Conservation (phyloP, 2,113 vertebrate genomes). For the Phylloscopus trochilus region DNA sequence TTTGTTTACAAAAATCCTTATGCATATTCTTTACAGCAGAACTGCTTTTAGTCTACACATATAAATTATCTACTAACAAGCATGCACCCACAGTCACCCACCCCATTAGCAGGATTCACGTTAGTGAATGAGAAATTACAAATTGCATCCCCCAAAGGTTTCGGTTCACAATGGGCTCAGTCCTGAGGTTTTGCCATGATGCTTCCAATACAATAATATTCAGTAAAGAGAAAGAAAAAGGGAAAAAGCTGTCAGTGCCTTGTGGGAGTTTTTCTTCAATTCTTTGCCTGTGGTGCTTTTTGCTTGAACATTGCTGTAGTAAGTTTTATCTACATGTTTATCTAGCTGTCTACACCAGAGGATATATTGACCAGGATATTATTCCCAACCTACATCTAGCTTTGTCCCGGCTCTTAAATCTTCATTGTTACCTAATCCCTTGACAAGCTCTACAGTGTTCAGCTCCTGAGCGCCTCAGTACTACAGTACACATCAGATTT, state of each 20-base stretch:
- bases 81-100: not conserved
- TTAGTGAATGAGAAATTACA: not conserved
- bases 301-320: not conserved
- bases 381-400: not conserved
- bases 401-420: constrained; percentile 41
- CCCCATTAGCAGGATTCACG: rapidly evolving
- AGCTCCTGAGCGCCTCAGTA: not conserved
- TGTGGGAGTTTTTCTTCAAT: not conserved
- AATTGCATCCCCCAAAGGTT: not conserved
- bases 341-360: constrained; percentile 23
- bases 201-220: not conserved
- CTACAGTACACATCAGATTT: constrained; percentile 37
- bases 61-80: not conserved
- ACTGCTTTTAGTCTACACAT: not conserved
- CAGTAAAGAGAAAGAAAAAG: not conserved
- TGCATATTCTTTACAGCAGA: not conserved
- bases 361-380: constrained; percentile 41
- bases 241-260: not conserved
- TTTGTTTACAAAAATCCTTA: constrained; percentile 21
- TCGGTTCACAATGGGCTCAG: not conserved
- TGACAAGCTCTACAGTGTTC: constrained; percentile 4
- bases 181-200: not conserved
- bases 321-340: constrained; percentile 55
- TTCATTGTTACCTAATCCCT: constrained; percentile 41
- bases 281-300: constrained; percentile 14